Evolutionary conservation across 2,797 vertebrate species (phyloP).

Genomic region (Oreochromis mossambicus): DNA sequence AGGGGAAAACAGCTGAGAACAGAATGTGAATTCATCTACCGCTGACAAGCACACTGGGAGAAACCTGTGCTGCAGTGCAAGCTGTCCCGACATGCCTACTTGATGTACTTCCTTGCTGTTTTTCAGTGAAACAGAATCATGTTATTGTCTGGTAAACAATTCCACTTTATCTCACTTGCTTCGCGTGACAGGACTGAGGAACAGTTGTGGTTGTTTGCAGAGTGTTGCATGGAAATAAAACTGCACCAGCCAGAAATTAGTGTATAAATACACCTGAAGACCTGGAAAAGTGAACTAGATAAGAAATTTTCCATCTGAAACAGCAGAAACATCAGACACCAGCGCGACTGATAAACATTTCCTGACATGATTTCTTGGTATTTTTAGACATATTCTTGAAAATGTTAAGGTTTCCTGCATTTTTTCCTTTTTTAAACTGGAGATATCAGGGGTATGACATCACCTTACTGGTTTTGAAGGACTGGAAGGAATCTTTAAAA

Average conservation of each 20-base stretch:
- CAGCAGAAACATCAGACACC: background rate
- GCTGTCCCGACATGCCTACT: slow-evolving; percentile 21
- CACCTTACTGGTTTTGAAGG: background rate
- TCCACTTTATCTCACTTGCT: background rate
- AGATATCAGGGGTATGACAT: background rate
- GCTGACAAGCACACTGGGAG: slow-evolving; percentile 23
- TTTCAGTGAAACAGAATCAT: background rate
- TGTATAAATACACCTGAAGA: background rate
- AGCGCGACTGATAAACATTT: background rate
- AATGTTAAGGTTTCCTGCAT: background rate
- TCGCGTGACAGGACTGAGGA: background rate
- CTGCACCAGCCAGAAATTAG: background rate
- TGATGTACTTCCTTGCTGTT: slow-evolving; percentile 8
- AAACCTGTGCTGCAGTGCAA: slow-evolving; percentile 6
- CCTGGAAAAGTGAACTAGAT: background rate
- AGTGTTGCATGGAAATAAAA: background rate
- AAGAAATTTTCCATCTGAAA: background rate
- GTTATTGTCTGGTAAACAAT: slow-evolving; percentile 2
- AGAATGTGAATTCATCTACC: slow-evolving; percentile 53
- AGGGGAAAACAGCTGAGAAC: slow-evolving; percentile 39
- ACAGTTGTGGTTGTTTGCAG: background rate
- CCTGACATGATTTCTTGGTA: background rate
- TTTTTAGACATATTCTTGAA: background rate
- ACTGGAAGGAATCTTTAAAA: background rate
- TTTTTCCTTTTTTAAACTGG: background rate